These are phyloP conservation scores for Alviniconcha marisindica DNA, from an alignment of 1,140 invertebrate species.

Conservation along the genomic window DNA sequence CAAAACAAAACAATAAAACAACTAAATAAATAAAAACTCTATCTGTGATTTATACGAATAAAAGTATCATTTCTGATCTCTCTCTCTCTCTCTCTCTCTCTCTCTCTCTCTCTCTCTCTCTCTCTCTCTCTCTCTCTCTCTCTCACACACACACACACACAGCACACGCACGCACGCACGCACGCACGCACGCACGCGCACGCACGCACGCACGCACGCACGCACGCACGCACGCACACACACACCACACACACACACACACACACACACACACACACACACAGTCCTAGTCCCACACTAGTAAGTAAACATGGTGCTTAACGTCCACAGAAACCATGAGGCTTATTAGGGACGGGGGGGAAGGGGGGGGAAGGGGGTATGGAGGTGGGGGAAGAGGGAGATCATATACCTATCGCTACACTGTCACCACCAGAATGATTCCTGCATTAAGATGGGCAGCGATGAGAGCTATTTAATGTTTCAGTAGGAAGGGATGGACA, in stretches of 20 bases:
- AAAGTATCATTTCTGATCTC: neutral
- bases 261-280: neutral
- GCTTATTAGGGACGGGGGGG: neutral
- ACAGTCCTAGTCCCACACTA: neutral
- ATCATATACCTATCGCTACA: neutral
- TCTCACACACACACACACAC: constrained; percentile 45
- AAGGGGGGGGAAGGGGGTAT: neutral
- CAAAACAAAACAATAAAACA: no score
- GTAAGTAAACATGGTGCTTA: neutral
- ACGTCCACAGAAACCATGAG: neutral
- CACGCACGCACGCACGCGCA: constrained; percentile 7
- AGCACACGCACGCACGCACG: constrained; percentile 14
- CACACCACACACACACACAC: constrained; percentile 18
- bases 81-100: neutral
- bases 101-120: constrained; percentile 19
- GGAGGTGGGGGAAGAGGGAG: neutral
- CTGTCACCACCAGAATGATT: neutral
- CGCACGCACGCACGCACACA: constrained; percentile 10
- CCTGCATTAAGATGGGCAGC: no score
- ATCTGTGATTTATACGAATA: neutral
- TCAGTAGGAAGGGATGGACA: no score
- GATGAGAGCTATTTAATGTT: no score
- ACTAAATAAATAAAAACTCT: neutral
- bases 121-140: constrained; percentile 39
- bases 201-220: constrained; percentile 3